Base-by-base conservation (phyloP, 2,888 invertebrate species). In the Drosophila paracracens region DNA sequence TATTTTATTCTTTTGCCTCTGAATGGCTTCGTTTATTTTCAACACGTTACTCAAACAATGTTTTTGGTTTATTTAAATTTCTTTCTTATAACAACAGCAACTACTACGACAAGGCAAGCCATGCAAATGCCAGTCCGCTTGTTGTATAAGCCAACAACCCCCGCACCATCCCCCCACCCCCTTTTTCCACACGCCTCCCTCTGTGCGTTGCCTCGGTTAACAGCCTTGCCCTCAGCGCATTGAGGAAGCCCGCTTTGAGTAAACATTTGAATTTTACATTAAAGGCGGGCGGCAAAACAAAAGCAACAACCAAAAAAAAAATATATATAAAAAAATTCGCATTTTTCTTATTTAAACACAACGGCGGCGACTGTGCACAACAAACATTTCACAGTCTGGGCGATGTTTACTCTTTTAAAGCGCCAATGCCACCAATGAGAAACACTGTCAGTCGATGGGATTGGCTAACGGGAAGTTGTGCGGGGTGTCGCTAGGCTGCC, bases 261-360 rank as follows among this genome's bases (percentile, higher is more conserved):
- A 90, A 87, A 87, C 88, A 87, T 90, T 87, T 90, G 90, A 87
- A 87, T 87, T 87, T 88, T 78, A 87, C 87, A 90, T 87, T 87
- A 85, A 90, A 88, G 82, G 77, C 89, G 88, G 77, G 69, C 72
- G 70, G 87, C 73, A 75, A 80, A 87, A 73, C 67, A 61, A 46
- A 25, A 46, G 16, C 57, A 27, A 69, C 40, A 56, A 53, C 27
- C 4, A 50, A 27, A 64, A 67, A 48, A 29, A 43, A 33, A 35
- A 33, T 27, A 27, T 1, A 1, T 11, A 11, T 33, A 40, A 61
- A 58, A 72, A 40, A 59, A 86, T 86, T 88, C 85, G 85, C 85
- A 85, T 84, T 84, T 80, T 84, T 74, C 71, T 81, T 88, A 73
- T 83, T 87, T 87, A 86, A 90, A 90, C 87, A 87, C 88, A 90